Base-by-base conservation (phyloP, 2,797 vertebrate genomes). In the Lithobates pipiens region DNA sequence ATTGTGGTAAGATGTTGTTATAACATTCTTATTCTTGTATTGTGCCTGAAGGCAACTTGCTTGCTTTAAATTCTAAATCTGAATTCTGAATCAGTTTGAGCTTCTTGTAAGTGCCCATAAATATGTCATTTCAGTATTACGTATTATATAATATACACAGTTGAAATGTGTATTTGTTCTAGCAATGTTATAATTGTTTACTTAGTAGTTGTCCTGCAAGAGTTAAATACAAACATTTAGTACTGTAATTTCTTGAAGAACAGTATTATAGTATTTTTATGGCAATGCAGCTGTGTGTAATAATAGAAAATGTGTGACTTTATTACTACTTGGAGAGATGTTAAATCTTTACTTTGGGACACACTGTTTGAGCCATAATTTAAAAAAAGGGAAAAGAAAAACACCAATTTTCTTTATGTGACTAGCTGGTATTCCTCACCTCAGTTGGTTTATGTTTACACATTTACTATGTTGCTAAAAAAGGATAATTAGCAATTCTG, bases 231-330 rank as follows among this genome's bases (percentile, higher is more conserved):
- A 82, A 86, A 82, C 75, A 82, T 82, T 86, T 82, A 57, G 32
- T 61, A 80, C n/a, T 25, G 50, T 61, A 65, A 80, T 70, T 57
- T 83, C 76, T 75, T 34, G 61, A 80, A 87, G 74, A 83, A 72
- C 76, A 74, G 69, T 29, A 29, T 83, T 83, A 79, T 68, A 39
- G 39, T 39, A 83, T 87, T 74, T 77, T 84, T 84, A 84, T 84
- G 67, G 80, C 81, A 76, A 76, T 75, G 76, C 86, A 87, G 86
- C 86, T 87, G 86, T 34, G 73, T 84, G 86, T 76, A 83, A 87
- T 87, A 87, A 83, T 78, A 86, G 42, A 44, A 75, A 87, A 83
- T 76, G 81, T 83, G 86, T 87, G 81, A 87, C 81, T 87, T 87
- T 79, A 87, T 87, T 75, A 84, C 74, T 79, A 83, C 76, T 80